Conservation (phyloP, 1,140 invertebrate species). For the Sesamia nonagrioides region DNA sequence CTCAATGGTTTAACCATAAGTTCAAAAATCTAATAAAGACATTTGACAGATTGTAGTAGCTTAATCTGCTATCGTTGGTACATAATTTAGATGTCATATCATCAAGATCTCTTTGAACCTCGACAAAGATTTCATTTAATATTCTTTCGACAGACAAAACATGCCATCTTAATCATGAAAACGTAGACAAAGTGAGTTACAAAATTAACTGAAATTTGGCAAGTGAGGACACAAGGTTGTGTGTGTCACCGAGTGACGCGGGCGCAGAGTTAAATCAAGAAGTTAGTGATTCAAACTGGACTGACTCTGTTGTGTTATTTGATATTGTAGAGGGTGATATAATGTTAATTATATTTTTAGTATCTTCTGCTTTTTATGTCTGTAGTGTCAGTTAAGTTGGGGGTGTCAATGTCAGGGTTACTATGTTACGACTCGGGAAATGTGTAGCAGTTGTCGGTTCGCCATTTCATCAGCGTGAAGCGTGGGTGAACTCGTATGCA, state of each 20-base stretch:
- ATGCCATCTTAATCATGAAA: slow-evolving; percentile 4
- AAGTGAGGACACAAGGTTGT: slow-evolving; percentile 42
- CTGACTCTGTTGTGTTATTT: slow-evolving; percentile 29
- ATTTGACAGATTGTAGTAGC: no score
- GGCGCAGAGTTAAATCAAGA: slow-evolving; percentile 34
- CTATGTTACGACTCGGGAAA: background rate
- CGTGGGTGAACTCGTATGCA: background rate
- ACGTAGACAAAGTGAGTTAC: slow-evolving; percentile 37
- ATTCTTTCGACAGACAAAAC: slow-evolving; percentile 21
- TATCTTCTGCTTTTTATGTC: background rate
- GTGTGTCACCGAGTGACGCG: slow-evolving; percentile 51
- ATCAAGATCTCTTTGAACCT: background rate
- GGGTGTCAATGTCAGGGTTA: slow-evolving; percentile 20
- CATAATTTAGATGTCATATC: background rate
- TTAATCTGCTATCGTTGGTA: no score
- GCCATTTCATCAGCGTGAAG: background rate
- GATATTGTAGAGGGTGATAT: slow-evolving; percentile 30
- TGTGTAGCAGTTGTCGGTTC: background rate
- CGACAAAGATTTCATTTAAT: background rate
- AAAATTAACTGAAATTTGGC: slow-evolving; percentile 55
- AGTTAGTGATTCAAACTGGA: slow-evolving; percentile 41
- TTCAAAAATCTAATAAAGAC: no score
- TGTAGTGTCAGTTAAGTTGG: background rate
- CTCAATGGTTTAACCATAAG: no score
- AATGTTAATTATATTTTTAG: slow-evolving; percentile 25